phyloP scores from a whole-genome alignment of 2,113 vertebrate genomes.

The Porphyrio hochstetteri region DNA sequence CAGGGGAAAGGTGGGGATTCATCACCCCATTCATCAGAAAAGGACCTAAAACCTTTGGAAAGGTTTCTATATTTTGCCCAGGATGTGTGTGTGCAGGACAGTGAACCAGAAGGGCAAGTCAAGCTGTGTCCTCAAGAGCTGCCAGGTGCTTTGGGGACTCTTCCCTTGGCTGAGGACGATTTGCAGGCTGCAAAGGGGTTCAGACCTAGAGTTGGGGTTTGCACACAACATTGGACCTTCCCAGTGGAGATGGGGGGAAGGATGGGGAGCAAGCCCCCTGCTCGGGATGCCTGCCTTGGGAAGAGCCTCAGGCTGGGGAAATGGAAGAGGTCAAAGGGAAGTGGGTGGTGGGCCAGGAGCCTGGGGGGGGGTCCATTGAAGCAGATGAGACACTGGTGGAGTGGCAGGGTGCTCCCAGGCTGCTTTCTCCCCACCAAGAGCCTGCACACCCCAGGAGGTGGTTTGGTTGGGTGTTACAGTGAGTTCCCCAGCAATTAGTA shows the following conservation, averaged over 20 bases:
- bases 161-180: not conserved
- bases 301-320: not conserved
- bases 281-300: not conserved
- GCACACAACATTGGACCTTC: not conserved
- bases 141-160: not conserved
- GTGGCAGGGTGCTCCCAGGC: not conserved
- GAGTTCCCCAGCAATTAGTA: not conserved
- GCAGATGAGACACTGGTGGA: accelerated
- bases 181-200: not conserved
- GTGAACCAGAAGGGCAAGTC: not conserved
- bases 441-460: not conserved
- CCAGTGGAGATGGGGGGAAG: not conserved
- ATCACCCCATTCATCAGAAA: not conserved
- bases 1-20: no score
- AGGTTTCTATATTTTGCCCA: not conserved
- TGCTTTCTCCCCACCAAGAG: not conserved
- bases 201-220: not conserved
- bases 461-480: not conserved
- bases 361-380: not conserved
- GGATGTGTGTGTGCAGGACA: not conserved
- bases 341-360: no score
- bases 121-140: not conserved
- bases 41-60: not conserved
- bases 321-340: not conserved
- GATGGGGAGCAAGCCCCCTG: accelerated